Conservation (phyloP, 2,113 vertebrate species). For the Nannospalax galili region DNA sequence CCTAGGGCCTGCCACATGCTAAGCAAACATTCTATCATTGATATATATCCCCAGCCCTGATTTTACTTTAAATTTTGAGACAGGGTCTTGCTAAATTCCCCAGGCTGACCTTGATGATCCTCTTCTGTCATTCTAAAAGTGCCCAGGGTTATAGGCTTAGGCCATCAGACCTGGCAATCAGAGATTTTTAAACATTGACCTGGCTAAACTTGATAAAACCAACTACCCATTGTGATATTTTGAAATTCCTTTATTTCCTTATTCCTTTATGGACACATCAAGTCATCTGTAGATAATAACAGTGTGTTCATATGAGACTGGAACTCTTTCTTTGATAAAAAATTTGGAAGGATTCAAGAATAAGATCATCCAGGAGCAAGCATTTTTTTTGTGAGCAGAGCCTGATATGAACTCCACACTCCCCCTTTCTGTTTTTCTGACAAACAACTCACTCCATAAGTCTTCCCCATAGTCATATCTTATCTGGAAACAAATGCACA, state of each 20-base stretch:
- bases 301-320: not conserved
- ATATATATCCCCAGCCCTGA: not conserved
- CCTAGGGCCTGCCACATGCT: not conserved
- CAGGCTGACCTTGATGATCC: not conserved
- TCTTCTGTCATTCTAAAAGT: too few species aligned
- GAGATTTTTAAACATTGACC: not conserved
- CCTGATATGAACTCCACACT: too few species aligned
- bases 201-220: not conserved
- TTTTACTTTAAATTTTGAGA: not conserved
- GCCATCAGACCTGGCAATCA: not conserved
- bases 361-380: rapidly evolving
- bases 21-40: not conserved
- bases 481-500: not conserved
- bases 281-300: not conserved
- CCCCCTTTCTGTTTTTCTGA: not conserved
- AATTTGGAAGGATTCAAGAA: not conserved
- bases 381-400: not conserved
- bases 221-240: not conserved
- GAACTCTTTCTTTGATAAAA: not conserved
- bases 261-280: not conserved
- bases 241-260: not conserved
- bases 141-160: not conserved
- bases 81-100: not conserved
- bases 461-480: not conserved
- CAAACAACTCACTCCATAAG: not conserved